These are phyloP conservation scores for Ophraella communa DNA, from an alignment of 2,888 invertebrate species.

Conservation along the genomic window DNA sequence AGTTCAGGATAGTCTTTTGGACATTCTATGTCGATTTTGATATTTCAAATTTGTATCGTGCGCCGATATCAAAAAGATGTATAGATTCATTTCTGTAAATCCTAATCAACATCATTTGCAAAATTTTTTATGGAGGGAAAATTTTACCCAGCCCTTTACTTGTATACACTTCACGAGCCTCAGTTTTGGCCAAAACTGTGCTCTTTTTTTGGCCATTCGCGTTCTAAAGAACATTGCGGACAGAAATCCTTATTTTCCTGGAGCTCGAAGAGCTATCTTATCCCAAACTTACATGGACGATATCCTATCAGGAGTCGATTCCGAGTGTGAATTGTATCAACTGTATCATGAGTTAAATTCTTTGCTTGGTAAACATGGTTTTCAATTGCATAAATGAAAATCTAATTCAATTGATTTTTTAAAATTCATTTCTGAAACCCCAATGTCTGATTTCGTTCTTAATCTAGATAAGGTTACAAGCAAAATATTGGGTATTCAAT, in stretches of 20 bases:
- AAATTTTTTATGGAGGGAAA: neutral
- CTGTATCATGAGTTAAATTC: neutral
- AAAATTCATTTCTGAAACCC: neutral
- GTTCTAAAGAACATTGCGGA: neutral
- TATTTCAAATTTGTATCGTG: neutral
- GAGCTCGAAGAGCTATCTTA: neutral
- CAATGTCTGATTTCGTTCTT: neutral
- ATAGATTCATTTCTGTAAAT: neutral
- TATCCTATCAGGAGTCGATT: neutral
- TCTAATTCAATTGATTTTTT: neutral
- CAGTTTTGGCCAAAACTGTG: neutral
- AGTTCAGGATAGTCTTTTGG: neutral
- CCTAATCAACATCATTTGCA: neutral
- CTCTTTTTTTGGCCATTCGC: neutral
- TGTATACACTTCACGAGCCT: neutral
- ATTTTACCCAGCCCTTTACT: neutral
- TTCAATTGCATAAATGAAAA: neutral
- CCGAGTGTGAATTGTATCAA: neutral
- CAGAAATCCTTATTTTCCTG: neutral
- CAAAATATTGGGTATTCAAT: too few relatives aligned
- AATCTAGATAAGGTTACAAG: neutral
- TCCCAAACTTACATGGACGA: neutral
- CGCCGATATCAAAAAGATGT: neutral
- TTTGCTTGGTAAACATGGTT: neutral
- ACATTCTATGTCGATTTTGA: neutral